Base-by-base conservation (phyloP, 2,888 invertebrate species). In the Parnassius glacialis region DNA sequence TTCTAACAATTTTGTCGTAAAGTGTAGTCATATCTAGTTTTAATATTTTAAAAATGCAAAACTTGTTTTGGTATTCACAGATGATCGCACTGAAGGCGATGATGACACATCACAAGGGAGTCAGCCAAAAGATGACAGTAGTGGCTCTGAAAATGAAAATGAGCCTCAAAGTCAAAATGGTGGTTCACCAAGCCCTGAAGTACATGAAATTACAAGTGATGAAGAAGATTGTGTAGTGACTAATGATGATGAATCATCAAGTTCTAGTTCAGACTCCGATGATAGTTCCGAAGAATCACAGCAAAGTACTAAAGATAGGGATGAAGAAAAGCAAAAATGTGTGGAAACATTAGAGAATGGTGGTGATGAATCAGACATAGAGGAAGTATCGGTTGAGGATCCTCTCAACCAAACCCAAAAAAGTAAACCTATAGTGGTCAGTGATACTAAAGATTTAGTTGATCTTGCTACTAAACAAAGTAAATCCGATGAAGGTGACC, bases 361-460 rank as follows among this genome's bases (percentile, higher is more conserved):
- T 42, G 92, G 92, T 20, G 92, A 92, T 70, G 93, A 93, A 70
- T 93, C 94, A 9, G 94, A 94, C 70, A 92, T 94, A 64, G 94
- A 94, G 75, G 94, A 95, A 81, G 93, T 96, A 34, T 85, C 94
- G 57, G 93, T 94, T 55, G 93, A 94, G 72, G 95, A 95, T 85
- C 95, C 95, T 3, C 80, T 95, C 5, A 84, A 88, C 65, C 86
- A 85, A 83, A 59, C 73, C n/a, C 74, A 84, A 61, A 74, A 84
- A 70, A 81, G 72, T 65, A 90, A 89, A 74, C 82, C 91, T 10
- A 94, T 95, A 70, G 94, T 95, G 56, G 94, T 96, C 0, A 96
- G 93, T 84, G 95, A 96, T 72, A 95, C 95, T 0, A 96, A 95
- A 82, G 92, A 93, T 59, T 85, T 95, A 65, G 94, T 94, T 12